Base-by-base conservation (phyloP, 1,140 invertebrate species). In the Habropoda laboriosa region DNA sequence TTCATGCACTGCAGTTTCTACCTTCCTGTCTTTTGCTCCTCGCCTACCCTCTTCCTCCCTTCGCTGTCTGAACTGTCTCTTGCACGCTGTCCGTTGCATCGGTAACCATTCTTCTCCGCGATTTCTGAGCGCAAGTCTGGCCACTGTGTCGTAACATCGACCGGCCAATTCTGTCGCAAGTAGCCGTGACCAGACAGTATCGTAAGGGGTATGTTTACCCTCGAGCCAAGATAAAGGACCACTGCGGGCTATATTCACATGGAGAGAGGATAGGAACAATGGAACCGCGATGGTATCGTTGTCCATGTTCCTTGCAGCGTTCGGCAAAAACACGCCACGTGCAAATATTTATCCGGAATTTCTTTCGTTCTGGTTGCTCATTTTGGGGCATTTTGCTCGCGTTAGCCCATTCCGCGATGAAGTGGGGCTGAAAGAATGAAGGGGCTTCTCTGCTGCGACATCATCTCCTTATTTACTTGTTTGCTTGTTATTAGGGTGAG, bases 1-100 rank as follows among this genome's bases (percentile, higher is more conserved):
- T 90, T 89, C 89, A 87, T 87, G 79, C 75, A 73, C 79, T 67
- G 78, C 81, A 74, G 75, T 82, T 73, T 80, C 67, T 47, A 67
- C 53, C 71, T 81, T 63, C 47, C n/a, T 76, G 42, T 27, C 57
- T 49, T 66, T 47, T 32, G 18, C 27, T 24, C 7, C 27, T 2
- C 16, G 7, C 32, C 24, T 3, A 13, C 12, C 60, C n/a, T n/a
- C n/a, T n/a, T n/a, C n/a, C n/a, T n/a, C n/a, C 60, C 12, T 7
- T 13, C 58, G 21, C 35, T 60, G 35, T 60, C 7, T 18, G n/a
- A 42, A 24, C 18, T 70, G 40, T 57, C 55, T 45, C 27, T 35
- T 21, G 38, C 24, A 30, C 47, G 13, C n/a, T 21, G 45, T 73
- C 42, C 32, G 8, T 12, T 21, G 45, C 57, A 74, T 53, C 47